Evolutionary conservation across 1,140 invertebrate genomes (phyloP).

Genomic region (Tyrophagus putrescentiae): DNA sequence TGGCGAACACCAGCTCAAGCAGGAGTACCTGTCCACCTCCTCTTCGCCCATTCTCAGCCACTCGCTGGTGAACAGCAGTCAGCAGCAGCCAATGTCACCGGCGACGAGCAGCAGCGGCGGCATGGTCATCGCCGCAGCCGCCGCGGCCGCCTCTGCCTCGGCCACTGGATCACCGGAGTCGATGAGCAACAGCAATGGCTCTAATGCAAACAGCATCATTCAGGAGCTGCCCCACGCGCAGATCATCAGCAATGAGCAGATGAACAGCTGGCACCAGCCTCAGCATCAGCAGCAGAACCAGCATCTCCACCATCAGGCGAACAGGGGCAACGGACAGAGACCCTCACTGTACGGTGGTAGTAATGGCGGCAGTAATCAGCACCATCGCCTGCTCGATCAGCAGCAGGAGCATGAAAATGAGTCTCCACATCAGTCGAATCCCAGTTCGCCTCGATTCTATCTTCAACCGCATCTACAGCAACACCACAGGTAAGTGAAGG

Average conservation of each 20-base stretch:
- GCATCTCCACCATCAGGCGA: not conserved
- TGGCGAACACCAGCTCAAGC: not conserved
- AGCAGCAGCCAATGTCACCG: not conserved
- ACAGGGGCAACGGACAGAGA: no score
- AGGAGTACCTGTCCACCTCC: not conserved
- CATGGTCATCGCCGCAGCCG: not conserved
- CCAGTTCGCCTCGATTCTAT: not conserved
- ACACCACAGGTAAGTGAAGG: slow-evolving; percentile 6
- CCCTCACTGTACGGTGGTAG: no score
- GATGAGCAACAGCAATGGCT: not conserved
- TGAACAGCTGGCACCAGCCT: not conserved
- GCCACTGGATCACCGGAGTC: not conserved
- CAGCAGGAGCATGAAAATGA: not conserved
- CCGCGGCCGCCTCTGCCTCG: not conserved
- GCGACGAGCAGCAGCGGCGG: not conserved
- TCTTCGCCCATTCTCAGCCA: not conserved
- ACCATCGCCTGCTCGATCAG: not conserved
- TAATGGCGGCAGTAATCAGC: not conserved
- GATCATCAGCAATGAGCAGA: not conserved
- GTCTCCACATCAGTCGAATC: not conserved
- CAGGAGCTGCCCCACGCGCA: slow-evolving; percentile 12
- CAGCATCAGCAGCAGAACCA: not conserved
- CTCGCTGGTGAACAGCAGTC: not conserved
- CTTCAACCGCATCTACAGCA: not conserved
- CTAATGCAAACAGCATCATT: not conserved